Evolutionary conservation across 2,113 vertebrate species (phyloP), one percentile per base, ranked within the genome.

Genomic region (Thinocorus orbignyianus): DNA sequence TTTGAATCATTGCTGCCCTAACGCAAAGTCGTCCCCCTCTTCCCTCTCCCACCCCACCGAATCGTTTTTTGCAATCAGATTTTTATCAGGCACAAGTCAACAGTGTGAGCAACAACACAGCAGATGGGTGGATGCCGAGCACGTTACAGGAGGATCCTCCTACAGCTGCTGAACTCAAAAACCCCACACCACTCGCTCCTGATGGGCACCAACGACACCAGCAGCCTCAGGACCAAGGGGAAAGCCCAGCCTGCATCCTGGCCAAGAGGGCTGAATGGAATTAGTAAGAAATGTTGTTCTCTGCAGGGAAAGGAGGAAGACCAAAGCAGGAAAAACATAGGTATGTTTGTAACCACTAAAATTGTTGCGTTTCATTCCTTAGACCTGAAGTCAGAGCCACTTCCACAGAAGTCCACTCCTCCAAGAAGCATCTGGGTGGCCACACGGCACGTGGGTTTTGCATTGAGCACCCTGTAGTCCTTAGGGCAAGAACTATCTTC

Each of bases 1-100:
- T 91, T 66, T 96, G 96, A 96, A 94, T 94, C 95, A 92, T 18
- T 76, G 66, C 81, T 91, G 73, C 68, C 86, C 92, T 76, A 91
- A 82, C 3, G 2, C 41, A 64, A 79, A 88, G 83, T 48, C 41
- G 12, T 20, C 31, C 42, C 73, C 49, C n/a, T 9, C 8, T 35
- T 11, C 25, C 64, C 55, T 28, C n/a, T 28, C 42, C 55, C 42
- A 44, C 22, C 39, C 52, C 76, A 55, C n/a, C 15, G 1, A 80
- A 90, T 48, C 12, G 1, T 35, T 95, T 69, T 13, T 46, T 85
- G 70, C 77, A 57, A 84, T 33, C 80, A 54, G 95, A 84, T 91
- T 95, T 94, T 91, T 93, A 95, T 92, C 93, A 83, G 78, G 85
- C 81, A 65, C 35, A 33, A 79, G 58, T 5, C 1, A 3, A 90